Conservation (phyloP, 2,888 invertebrate genomes). For the Rapana venosa region DNA sequence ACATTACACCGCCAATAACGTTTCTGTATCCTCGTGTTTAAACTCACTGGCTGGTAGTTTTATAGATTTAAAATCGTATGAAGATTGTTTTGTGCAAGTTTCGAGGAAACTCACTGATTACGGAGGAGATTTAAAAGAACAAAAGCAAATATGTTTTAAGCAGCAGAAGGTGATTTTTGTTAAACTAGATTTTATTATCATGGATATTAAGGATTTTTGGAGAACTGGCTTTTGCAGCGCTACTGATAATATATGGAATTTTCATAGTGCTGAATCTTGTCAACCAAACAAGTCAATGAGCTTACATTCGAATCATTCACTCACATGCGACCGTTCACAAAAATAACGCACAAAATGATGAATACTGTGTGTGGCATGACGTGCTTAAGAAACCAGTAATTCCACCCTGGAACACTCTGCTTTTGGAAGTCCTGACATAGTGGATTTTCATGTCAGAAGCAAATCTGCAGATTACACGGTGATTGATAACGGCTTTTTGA, state of each 20-base stretch:
- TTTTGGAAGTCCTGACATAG: not conserved
- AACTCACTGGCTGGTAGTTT: too few species aligned
- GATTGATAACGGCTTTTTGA: not conserved
- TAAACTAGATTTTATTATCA: too few species aligned
- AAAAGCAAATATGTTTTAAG: not conserved
- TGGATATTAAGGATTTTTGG: too few species aligned
- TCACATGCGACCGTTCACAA: too few species aligned
- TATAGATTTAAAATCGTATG: too few species aligned
- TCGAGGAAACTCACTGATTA: not conserved
- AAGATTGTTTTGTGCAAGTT: too few species aligned
- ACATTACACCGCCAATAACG: too few species aligned
- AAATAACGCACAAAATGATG: not conserved
- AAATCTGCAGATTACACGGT: not conserved
- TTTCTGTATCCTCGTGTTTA: too few species aligned
- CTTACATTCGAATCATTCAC: too few species aligned
- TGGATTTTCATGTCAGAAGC: not conserved
- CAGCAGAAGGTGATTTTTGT: not conserved
- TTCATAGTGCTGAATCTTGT: too few species aligned
- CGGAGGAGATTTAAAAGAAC: not conserved
- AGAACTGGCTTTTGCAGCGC: not conserved
- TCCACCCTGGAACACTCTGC: not conserved
- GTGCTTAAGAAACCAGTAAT: not conserved
- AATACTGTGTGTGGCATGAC: not conserved
- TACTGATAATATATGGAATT: too few species aligned
- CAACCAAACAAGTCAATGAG: too few species aligned